A percentile compares a stretch with the other conserved stretches of the same genome.
These are phyloP conservation scores for Trachelus tabidus DNA, from an alignment of 2,888 invertebrate genomes.

Conservation along the genomic window DNA sequence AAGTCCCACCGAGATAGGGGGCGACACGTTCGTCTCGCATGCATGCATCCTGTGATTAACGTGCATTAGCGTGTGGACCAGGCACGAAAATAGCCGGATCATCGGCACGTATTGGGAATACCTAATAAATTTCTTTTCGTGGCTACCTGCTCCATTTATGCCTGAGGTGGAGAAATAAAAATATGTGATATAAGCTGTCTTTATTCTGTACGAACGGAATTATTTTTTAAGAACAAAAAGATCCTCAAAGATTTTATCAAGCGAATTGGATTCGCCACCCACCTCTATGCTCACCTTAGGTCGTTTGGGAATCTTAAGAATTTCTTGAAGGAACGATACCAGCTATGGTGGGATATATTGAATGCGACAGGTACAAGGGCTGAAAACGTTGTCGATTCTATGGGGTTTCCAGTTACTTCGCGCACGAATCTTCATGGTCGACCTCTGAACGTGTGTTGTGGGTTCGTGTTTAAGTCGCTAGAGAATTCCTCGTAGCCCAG, in stretches of 20 bases:
- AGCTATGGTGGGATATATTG: not conserved
- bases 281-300: not conserved
- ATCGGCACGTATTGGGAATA: not conserved
- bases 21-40: not conserved
- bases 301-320: not conserved
- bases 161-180: not conserved
- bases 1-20: not conserved
- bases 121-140: not conserved
- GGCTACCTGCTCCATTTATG: not conserved
- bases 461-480: constrained; percentile 27
- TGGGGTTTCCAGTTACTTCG: not conserved
- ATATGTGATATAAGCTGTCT: not conserved
- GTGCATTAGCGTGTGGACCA: not conserved
- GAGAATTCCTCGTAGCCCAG: constrained; percentile 44
- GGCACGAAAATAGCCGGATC: not conserved
- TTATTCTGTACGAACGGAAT: not conserved
- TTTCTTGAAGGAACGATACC: not conserved
- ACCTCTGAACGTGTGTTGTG: not conserved
- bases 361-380: constrained; percentile 36
- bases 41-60: not conserved
- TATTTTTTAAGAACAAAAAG: not conserved
- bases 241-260: not conserved
- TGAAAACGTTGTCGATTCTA: constrained; percentile 30
- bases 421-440: not conserved
- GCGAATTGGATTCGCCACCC: not conserved